Conservation (phyloP, 2,797 vertebrate species). For the Caiman crocodilus region DNA sequence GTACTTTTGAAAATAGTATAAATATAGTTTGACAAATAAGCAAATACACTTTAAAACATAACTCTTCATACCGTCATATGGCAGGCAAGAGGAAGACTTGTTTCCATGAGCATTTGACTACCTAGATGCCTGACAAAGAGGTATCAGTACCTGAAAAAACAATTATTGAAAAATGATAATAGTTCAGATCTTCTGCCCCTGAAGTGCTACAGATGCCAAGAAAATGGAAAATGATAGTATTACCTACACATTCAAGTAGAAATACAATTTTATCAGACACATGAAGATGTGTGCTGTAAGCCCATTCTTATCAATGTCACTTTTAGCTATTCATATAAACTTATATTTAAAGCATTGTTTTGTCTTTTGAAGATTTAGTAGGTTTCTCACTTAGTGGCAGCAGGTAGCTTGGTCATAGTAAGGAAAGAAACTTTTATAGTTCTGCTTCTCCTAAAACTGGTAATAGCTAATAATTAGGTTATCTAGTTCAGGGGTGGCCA, state of each 20-base stretch:
- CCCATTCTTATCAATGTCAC: conserved; percentile 27
- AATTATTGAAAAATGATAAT: conserved; percentile 58
- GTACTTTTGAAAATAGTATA: neutral
- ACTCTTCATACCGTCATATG: neutral
- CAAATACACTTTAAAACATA: neutral
- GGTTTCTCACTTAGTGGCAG: conserved; percentile 23
- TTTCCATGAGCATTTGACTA: conserved; percentile 23
- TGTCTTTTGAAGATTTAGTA: conserved; percentile 39
- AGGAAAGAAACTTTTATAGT: too few relatives aligned
- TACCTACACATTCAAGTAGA: conserved; percentile 58
- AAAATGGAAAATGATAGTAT: conserved; percentile 51
- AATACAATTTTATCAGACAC: conserved; percentile 66
- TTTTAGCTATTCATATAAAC: conserved; percentile 41
- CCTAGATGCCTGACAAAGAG: conserved; percentile 40
- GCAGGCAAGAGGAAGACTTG: neutral
- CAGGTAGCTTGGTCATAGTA: too few relatives aligned
- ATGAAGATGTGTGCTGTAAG: conserved; percentile 38
- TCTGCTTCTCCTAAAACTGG: too few relatives aligned
- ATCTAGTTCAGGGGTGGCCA: too few relatives aligned
- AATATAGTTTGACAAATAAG: neutral
- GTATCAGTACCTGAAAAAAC: conserved; percentile 75
- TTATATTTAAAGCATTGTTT: conserved; percentile 43
- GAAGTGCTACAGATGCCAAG: conserved; percentile 24
- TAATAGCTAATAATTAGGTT: too few relatives aligned
- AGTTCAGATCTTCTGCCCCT: conserved; percentile 28